phyloP scores from a whole-genome alignment of 2,888 invertebrate species.

The Apamea crenata region DNA sequence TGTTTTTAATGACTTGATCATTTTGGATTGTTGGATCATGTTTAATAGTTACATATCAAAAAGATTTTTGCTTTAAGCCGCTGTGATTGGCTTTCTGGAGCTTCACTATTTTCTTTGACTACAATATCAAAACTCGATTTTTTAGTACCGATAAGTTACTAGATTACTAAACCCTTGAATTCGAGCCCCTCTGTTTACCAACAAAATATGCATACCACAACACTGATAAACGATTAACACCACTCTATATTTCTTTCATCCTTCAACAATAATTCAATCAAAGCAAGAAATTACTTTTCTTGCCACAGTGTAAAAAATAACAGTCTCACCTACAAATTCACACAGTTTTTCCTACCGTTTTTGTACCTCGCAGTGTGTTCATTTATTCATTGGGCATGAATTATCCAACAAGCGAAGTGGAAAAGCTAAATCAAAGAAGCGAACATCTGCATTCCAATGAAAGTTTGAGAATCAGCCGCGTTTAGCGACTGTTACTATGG shows the following conservation, averaged over 20 bases:
- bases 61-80: no score
- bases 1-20: neutral
- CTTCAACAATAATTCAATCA: conserved; percentile 39
- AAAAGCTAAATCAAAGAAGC: conserved; percentile 66
- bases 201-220: conserved; percentile 9
- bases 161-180: neutral
- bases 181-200: neutral
- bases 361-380: conserved; percentile 50
- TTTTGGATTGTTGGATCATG: neutral
- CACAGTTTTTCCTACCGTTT: conserved; percentile 52
- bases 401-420: conserved; percentile 64
- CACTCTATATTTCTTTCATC: conserved; percentile 23
- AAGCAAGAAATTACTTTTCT: conserved; percentile 38
- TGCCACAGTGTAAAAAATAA: conserved; percentile 30
- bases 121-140: neutral
- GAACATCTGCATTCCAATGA: conserved; percentile 67
- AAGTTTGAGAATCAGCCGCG: conserved; percentile 64
- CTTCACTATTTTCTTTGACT: no score
- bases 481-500: conserved; percentile 50
- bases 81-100: no score
- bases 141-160: neutral
- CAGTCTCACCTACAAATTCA: conserved; percentile 47
- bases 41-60: neutral
- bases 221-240: neutral
- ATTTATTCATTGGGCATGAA: conserved; percentile 66